Conservation (phyloP, 2,797 vertebrate genomes). For the Sebastes wilsoni region DNA sequence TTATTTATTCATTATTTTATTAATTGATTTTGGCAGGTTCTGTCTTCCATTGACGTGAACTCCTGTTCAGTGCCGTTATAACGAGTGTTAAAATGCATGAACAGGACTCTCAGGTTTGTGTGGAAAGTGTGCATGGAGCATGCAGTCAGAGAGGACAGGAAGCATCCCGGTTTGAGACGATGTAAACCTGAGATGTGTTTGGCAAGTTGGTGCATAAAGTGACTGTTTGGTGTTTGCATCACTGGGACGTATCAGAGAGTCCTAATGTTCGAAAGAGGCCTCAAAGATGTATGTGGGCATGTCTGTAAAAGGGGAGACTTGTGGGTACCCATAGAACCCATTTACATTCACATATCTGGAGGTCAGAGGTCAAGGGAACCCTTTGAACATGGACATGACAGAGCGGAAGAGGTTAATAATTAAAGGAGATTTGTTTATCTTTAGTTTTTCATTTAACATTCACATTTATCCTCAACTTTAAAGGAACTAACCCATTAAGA, state of each 20-base stretch:
- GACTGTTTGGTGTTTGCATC: background rate
- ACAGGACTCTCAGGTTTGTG: slow-evolving; percentile 23
- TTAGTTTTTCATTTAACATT: background rate
- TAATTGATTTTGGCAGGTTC: too few relatives aligned
- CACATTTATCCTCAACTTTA: background rate
- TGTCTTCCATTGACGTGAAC: background rate
- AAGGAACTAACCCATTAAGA: background rate
- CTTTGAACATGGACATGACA: too few relatives aligned
- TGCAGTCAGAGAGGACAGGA: slow-evolving; percentile 32
- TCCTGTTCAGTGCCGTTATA: background rate
- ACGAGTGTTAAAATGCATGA: slow-evolving; percentile 32
- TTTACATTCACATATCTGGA: too few relatives aligned
- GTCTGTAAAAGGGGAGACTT: too few relatives aligned
- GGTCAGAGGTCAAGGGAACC: too few relatives aligned
- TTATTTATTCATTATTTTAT: too few relatives aligned
- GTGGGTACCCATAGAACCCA: too few relatives aligned
- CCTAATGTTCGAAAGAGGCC: too few relatives aligned
- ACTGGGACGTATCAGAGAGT: too few relatives aligned
- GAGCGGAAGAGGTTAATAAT: too few relatives aligned
- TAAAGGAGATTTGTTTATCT: too few relatives aligned
- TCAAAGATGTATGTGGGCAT: too few relatives aligned
- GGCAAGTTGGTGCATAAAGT: slow-evolving; percentile 4
- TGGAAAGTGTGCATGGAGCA: slow-evolving; percentile 61
- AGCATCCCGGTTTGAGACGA: background rate
- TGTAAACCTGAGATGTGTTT: background rate